These are phyloP conservation scores for Diceros bicornis DNA, from an alignment of 2,797 vertebrate species.

Conservation along the genomic window DNA sequence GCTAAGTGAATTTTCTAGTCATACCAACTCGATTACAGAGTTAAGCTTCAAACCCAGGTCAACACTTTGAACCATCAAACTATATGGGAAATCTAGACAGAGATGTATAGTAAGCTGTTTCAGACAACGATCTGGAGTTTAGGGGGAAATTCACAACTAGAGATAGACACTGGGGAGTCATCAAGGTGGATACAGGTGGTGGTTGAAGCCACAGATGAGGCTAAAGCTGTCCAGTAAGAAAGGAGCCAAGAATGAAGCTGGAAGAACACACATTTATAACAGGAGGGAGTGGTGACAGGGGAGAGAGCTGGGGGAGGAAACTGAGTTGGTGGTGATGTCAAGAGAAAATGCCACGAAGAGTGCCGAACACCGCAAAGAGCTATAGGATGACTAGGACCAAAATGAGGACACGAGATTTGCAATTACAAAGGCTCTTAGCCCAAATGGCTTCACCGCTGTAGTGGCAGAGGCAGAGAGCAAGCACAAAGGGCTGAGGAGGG, in stretches of 20 bases:
- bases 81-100: not conserved
- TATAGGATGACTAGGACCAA: not conserved
- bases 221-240: not conserved
- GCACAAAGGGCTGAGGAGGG: not conserved
- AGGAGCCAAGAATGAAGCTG: not conserved
- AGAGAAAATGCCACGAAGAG: not conserved
- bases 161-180: not conserved
- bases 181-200: not conserved
- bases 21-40: not conserved
- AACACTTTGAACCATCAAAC: not conserved
- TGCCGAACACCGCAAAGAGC: not conserved
- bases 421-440: not conserved
- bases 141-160: not conserved
- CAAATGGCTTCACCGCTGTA: not conserved
- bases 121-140: not conserved
- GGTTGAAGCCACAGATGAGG: not conserved
- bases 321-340: fast-evolving
- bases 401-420: fast-evolving
- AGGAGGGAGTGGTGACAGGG: not conserved
- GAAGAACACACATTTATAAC: not conserved
- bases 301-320: not conserved
- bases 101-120: not conserved
- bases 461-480: not conserved
- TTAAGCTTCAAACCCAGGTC: not conserved
- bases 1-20: not conserved